Percentiles rank a stretch among this genome's conserved stretches.
Evolutionary conservation across 2,797 vertebrate genomes (phyloP).

Genomic region (Chelmon rostratus): DNA sequence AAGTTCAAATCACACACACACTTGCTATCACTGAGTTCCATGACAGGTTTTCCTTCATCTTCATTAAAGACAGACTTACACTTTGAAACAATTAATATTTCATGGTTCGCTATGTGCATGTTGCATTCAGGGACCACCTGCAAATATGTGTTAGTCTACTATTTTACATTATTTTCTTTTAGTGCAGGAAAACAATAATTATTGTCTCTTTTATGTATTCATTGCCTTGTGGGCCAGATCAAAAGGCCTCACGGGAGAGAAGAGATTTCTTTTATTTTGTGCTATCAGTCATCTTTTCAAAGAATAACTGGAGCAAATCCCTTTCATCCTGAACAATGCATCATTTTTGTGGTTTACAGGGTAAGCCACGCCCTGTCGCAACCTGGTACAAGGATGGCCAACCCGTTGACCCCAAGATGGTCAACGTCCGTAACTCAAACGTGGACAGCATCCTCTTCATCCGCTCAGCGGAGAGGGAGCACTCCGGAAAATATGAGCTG

Average conservation of each 20-base stretch:
- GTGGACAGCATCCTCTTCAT: slow-evolving; percentile 92
- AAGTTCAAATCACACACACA: no score
- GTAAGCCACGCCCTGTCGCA: slow-evolving; percentile 90
- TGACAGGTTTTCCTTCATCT: no score
- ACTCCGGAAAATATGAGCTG: slow-evolving; percentile 91
- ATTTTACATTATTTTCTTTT: no score
- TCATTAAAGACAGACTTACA: no score
- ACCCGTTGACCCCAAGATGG: slow-evolving; percentile 84
- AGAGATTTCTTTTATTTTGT: not conserved
- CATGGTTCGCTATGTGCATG: no score
- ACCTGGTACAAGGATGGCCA: slow-evolving; percentile 90
- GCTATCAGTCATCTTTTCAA: not conserved
- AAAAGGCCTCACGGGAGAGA: not conserved
- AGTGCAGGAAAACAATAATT: no score
- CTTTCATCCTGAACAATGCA: not conserved
- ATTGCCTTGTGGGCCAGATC: no score
- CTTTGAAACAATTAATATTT: no score
- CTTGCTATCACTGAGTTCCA: no score
- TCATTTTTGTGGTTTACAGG: slow-evolving; percentile 76
- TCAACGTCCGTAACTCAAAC: slow-evolving; percentile 86
- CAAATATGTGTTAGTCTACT: no score
- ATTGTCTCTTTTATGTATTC: no score
- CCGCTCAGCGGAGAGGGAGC: slow-evolving; percentile 88
- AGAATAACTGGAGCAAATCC: not conserved
- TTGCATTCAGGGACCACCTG: no score